Evolutionary conservation across 1,140 invertebrate species (phyloP), one percentile per base, ranked within the genome.

Genomic region (Doryteuthis pealeii): DNA sequence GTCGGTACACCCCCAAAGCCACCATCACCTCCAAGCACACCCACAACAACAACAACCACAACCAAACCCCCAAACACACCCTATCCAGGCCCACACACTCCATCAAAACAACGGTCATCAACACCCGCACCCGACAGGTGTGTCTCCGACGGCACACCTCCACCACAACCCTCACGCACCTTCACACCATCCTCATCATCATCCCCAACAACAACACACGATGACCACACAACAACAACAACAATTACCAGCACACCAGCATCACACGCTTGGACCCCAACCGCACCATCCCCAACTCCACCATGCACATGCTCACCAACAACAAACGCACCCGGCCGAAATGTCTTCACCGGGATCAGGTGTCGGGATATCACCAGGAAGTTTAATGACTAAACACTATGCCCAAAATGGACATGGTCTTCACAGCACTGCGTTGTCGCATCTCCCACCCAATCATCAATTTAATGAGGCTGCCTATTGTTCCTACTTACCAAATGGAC

Each of bases 401-500:
- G 22, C 26, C 5, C 54, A 62, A 62, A 62, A 62, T 28, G 54
- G 54, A 62, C 54, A 62, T 22, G 54, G 22, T 22, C 10, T 62
- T 18, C 54, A 62, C 5, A 18, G 54, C 5, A 62, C 18, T 6
- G 22, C 54, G 10, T 28, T 62, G 18, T 28, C 26, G 22, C 54
- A n/a, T 18, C 22, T 28, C 6, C 22, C 54, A 62, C 22, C 54
- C 22, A 62, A 22, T 6, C 22, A 22, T 62, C 26, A 62, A n/a
- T n/a, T n/a, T 18, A 28, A 62, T 5, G 26, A 28, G 54, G 54
- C 54, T 22, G 54, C 54, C 6, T 62, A 62, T 28, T 62, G 54
- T 62, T 62, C 54, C 12, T 62, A 62, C 54, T 62, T 62, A 28
- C 54, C 18, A 28, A 62, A 62, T 62, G 54, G 54, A 62, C 54